Percentiles rank a stretch among this genome's conserved stretches.
Conservation (phyloP, 1,140 invertebrate genomes). For the Papilio aristodemus region DNA sequence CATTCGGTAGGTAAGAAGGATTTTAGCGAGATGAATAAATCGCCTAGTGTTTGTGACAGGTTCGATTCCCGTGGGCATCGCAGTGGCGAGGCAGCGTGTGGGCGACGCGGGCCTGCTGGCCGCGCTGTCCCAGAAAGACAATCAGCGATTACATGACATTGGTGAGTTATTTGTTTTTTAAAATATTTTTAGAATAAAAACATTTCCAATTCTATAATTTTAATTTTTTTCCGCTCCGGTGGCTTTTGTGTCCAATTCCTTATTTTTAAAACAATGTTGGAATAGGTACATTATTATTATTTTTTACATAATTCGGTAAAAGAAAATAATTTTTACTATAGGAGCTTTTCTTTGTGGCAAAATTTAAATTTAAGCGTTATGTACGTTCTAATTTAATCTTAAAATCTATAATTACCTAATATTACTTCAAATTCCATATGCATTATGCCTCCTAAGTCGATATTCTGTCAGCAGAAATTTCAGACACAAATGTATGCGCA, state of each 20-base stretch:
- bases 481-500: background rate
- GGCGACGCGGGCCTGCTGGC: conserved; percentile 75
- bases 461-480: background rate
- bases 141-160: conserved; percentile 79
- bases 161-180: conserved; percentile 71
- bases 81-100: conserved; percentile 89
- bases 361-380: too few relatives aligned
- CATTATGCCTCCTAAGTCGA: background rate
- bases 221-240: too few relatives aligned
- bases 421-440: background rate
- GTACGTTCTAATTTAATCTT: too few relatives aligned
- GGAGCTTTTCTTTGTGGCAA: too few relatives aligned
- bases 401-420: background rate
- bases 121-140: conserved; percentile 72
- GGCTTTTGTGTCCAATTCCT: too few relatives aligned
- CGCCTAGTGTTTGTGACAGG: conserved; percentile 54
- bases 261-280: too few relatives aligned
- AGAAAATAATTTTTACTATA: too few relatives aligned
- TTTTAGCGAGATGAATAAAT: conserved; percentile 29
- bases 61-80: conserved; percentile 92
- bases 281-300: too few relatives aligned
- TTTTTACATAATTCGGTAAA: too few relatives aligned
- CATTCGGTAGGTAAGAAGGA: background rate
- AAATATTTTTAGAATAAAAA: background rate
- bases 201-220: background rate